Percentiles rank a stretch among this genome's conserved stretches.
Evolutionary conservation across 2,888 invertebrate genomes (phyloP).

Genomic region (Harpalus rufipes): DNA sequence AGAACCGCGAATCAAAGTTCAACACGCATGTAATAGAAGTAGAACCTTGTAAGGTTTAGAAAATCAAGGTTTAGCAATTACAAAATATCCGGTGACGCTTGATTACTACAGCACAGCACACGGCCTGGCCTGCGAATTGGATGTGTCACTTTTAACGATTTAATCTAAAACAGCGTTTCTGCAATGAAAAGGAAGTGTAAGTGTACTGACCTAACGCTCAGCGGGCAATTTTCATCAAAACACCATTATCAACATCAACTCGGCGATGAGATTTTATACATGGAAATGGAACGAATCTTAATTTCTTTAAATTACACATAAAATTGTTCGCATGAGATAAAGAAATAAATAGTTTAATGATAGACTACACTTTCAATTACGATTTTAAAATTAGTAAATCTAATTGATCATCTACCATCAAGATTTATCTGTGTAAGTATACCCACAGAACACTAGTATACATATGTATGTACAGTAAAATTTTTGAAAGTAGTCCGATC

Average conservation of each 20-base stretch:
- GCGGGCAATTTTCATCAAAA: conserved; percentile 40
- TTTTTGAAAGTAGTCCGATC: no score
- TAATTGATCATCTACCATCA: no score
- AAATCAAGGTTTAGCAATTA: conserved; percentile 61
- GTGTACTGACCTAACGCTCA: conserved; percentile 45
- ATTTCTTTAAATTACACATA: neutral
- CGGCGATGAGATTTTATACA: conserved; percentile 32
- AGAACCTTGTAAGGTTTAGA: conserved; percentile 46
- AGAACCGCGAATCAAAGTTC: conserved; percentile 19
- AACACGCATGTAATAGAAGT: conserved; percentile 25
- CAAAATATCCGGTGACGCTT: conserved; percentile 58
- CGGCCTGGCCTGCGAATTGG: neutral
- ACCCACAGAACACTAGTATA: no score
- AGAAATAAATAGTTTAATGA: conserved; percentile 1
- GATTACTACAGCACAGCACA: conserved; percentile 9
- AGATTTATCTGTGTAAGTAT: no score
- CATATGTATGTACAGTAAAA: no score
- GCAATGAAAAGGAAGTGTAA: conserved; percentile 35
- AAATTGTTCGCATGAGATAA: neutral
- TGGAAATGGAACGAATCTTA: conserved; percentile 35
- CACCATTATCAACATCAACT: conserved; percentile 23
- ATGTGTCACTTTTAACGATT: conserved; percentile 51
- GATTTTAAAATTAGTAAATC: no score
- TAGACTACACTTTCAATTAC: no score
- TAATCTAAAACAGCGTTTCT: conserved; percentile 46